These are phyloP conservation scores for Carterocephalus palaemon DNA, from an alignment of 2,888 invertebrate genomes.

Conservation along the genomic window DNA sequence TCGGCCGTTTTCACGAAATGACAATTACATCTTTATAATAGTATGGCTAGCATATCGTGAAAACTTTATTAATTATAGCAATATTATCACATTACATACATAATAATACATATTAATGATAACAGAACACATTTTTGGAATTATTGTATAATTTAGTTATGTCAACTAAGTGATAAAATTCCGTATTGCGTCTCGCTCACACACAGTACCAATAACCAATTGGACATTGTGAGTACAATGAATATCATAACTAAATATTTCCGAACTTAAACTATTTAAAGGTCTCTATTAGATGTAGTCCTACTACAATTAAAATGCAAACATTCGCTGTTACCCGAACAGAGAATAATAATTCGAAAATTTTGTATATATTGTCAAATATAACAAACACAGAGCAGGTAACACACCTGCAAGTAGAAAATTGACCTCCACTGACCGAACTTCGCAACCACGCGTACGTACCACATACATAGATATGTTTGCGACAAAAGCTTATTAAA, in stretches of 20 bases:
- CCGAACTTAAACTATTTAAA: conserved; percentile 63
- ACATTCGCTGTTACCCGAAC: conserved; percentile 36
- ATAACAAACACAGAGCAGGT: conserved; percentile 28
- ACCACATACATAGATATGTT: conserved; percentile 69
- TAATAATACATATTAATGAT: conserved; percentile 16
- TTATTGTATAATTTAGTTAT: conserved; percentile 7
- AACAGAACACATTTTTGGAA: conserved; percentile 15
- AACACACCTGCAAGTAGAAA: conserved; percentile 30
- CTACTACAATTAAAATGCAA: conserved; percentile 42
- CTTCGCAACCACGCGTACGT: conserved; percentile 53
- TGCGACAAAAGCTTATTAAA: conserved; percentile 73
- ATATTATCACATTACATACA: conserved; percentile 21
- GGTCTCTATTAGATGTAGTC: conserved; percentile 55
- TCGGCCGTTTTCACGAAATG: conserved; percentile 21
- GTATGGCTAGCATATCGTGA: background rate
- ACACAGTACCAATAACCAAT: conserved; percentile 31
- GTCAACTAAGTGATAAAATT: conserved; percentile 30
- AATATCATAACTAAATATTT: conserved; percentile 41
- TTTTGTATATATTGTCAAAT: conserved; percentile 30
- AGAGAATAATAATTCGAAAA: conserved; percentile 34
- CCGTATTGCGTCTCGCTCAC: conserved; percentile 35
- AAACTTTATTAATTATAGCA: conserved; percentile 16
- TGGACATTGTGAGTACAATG: conserved; percentile 56
- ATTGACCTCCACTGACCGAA: conserved; percentile 44
- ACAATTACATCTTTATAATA: too few species aligned